phyloP scores from a whole-genome alignment of 2,888 invertebrate genomes.

The Lepidochitona cinerea region DNA sequence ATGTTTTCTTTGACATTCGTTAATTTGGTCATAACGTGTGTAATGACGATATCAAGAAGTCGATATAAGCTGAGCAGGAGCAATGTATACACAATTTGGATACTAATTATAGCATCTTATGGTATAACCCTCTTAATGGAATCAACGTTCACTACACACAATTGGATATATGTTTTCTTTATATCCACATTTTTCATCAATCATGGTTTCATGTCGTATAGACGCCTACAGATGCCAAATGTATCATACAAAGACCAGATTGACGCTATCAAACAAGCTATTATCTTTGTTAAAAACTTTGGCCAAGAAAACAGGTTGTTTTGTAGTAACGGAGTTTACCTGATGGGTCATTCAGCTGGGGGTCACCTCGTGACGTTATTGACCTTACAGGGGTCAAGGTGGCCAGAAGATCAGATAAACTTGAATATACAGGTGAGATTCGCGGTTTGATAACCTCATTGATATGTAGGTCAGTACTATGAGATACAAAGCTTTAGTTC shows the following conservation, averaged over 20 bases:
- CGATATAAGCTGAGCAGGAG: not conserved
- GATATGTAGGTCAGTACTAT: no score
- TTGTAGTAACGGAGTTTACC: constrained; percentile 29
- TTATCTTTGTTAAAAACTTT: constrained; percentile 32
- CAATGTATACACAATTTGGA: not conserved
- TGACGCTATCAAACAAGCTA: constrained; percentile 32
- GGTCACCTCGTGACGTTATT: constrained; percentile 44
- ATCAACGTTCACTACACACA: not conserved
- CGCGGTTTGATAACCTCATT: no score
- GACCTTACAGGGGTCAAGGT: constrained; percentile 9
- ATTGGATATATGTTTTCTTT: not conserved
- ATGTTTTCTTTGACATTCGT: not conserved
- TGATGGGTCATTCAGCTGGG: constrained; percentile 57
- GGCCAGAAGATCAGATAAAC: no score
- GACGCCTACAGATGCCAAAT: constrained; percentile 13
- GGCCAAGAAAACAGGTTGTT: constrained; percentile 18
- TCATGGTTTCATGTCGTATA: constrained; percentile 32
- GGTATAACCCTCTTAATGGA: not conserved
- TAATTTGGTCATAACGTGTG: not conserved
- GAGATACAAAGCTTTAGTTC: no score
- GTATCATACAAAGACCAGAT: constrained; percentile 31
- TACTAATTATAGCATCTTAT: not conserved
- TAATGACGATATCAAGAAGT: not conserved
- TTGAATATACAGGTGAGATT: no score
- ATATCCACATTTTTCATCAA: constrained; percentile 22